These are phyloP conservation scores for Mythimna albipuncta DNA, from an alignment of 2,888 invertebrate genomes.

Conservation along the genomic window DNA sequence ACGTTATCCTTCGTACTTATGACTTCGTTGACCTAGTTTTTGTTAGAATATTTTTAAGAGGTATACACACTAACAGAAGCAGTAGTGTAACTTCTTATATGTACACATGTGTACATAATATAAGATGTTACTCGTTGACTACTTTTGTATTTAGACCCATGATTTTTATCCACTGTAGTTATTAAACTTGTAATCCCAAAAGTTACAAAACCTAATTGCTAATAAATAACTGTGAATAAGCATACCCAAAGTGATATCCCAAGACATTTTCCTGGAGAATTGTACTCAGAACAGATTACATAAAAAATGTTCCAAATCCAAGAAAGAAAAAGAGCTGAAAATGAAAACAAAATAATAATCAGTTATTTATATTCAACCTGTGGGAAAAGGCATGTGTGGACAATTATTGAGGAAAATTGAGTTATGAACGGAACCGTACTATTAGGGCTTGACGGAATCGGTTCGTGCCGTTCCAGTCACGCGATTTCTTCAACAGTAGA, in stretches of 20 bases:
- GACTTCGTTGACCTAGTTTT: slow-evolving; percentile 50
- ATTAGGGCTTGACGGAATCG: slow-evolving; percentile 41
- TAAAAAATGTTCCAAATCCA: slow-evolving; percentile 1
- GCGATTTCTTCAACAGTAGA: slow-evolving; percentile 35
- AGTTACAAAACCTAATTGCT: neutral
- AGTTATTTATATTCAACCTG: slow-evolving; percentile 20
- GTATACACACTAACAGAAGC: neutral
- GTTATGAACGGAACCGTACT: slow-evolving; percentile 44
- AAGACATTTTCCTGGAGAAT: slow-evolving; percentile 73
- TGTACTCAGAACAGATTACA: slow-evolving; percentile 28
- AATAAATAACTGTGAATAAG: slow-evolving; percentile 1
- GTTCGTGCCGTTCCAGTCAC: slow-evolving; percentile 46
- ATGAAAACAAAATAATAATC: slow-evolving; percentile 27
- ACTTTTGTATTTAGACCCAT: neutral
- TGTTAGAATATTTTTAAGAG: neutral
- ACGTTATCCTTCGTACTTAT: slow-evolving; percentile 42
- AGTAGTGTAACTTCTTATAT: too few relatives aligned
- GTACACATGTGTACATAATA: neutral
- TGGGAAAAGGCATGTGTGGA: slow-evolving; percentile 49
- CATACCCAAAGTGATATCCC: slow-evolving; percentile 86
- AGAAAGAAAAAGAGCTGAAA: slow-evolving; percentile 35
- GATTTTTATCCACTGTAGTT: neutral
- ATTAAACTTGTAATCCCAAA: neutral
- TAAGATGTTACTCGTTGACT: neutral
- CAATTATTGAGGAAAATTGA: slow-evolving; percentile 56